Conservation (phyloP, 2,888 invertebrate genomes). For the Sepioteuthis lessoniana region DNA sequence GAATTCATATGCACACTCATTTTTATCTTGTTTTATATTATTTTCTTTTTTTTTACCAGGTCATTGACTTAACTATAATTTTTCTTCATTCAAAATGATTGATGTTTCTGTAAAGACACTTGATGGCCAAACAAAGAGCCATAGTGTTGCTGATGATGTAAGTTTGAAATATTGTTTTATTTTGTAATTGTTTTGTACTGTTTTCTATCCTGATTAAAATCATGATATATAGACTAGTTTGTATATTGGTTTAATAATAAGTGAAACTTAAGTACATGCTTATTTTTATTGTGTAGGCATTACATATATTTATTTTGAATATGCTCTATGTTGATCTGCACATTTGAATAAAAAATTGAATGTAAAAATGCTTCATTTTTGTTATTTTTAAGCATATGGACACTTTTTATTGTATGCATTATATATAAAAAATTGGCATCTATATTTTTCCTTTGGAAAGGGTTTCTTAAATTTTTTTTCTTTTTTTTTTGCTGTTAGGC, state of each 20-base stretch:
- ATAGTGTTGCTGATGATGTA: slow-evolving; percentile 73
- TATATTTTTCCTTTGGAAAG: no score
- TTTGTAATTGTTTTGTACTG: neutral
- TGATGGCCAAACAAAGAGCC: slow-evolving; percentile 73
- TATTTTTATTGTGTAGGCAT: neutral
- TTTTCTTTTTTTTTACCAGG: neutral
- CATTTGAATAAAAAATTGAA: no score
- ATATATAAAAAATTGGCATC: no score
- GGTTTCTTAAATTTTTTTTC: no score
- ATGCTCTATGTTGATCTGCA: no score
- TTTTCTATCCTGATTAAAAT: neutral
- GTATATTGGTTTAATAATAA: neutral
- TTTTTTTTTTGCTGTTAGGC: no score
- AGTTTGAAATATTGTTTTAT: slow-evolving; percentile 52
- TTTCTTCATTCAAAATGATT: slow-evolving; percentile 63
- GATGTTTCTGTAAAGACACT: slow-evolving; percentile 75
- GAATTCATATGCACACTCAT: no score
- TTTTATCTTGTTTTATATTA: neutral
- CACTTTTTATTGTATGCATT: no score
- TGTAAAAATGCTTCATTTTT: no score
- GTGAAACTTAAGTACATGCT: neutral
- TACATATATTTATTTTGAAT: no score
- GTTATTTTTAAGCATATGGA: no score
- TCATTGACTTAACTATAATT: neutral
- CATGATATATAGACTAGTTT: no score